These are phyloP conservation scores for Tokudaia muenninki DNA, from an alignment of 2,797 vertebrate species.

Conservation along the genomic window DNA sequence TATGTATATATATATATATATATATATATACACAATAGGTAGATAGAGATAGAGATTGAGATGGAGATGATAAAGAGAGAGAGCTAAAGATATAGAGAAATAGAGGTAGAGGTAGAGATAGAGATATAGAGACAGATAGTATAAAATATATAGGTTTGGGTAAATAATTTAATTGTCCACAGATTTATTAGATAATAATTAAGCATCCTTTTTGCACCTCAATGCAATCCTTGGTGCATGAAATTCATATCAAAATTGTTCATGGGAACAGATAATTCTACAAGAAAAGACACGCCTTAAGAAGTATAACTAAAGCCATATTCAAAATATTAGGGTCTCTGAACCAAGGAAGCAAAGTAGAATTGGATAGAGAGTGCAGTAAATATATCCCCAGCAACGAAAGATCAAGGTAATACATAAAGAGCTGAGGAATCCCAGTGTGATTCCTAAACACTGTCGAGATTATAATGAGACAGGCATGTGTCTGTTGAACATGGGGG, in stretches of 20 bases:
- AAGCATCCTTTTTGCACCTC: background rate
- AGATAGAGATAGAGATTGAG: no score
- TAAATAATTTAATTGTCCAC: background rate
- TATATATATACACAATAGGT: no score
- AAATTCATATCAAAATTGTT: background rate
- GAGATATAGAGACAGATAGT: no score
- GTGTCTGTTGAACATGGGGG: background rate
- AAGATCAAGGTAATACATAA: background rate
- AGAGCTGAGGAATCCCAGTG: background rate
- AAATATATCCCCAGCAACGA: background rate
- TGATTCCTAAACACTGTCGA: background rate
- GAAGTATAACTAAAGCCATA: background rate
- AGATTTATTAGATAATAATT: background rate
- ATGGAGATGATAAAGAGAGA: no score
- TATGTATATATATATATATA: no score
- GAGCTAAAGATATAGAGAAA: no score
- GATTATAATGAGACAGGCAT: background rate
- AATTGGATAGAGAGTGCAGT: background rate
- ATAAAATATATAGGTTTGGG: background rate
- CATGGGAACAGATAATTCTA: background rate
- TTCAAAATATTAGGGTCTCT: background rate
- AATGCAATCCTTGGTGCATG: background rate
- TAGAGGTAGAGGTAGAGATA: no score
- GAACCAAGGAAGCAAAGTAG: rapidly evolving
- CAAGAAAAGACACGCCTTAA: no score